phyloP scores from a whole-genome alignment of 2,888 invertebrate species.

The Chymomyza caudatula region DNA sequence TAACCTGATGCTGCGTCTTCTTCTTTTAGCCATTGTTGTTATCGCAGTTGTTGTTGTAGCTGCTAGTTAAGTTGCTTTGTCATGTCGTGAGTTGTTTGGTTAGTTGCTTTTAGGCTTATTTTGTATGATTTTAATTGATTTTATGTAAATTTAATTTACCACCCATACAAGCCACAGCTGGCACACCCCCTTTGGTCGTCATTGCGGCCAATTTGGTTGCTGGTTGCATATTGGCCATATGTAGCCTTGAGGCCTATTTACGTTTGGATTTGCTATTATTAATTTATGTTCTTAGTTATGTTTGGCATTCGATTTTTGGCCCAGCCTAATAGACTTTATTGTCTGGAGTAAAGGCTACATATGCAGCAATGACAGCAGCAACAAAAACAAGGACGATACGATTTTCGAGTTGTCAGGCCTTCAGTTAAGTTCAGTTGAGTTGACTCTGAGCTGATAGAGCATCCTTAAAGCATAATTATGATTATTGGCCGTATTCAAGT shows the following conservation, averaged over 20 bases:
- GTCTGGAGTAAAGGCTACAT: background rate
- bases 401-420: background rate
- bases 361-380: background rate
- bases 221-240: background rate
- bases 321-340: background rate
- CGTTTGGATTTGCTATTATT: conserved; percentile 37
- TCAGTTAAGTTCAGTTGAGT: background rate
- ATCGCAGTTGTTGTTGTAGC: background rate
- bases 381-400: background rate
- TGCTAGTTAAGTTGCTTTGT: background rate
- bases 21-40: background rate
- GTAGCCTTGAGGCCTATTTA: background rate
- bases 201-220: background rate
- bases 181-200: background rate
- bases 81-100: conserved; percentile 14
- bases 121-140: conserved; percentile 59
- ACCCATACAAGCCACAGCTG: conserved; percentile 11
- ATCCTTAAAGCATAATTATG: conserved; percentile 39
- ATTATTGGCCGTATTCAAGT: conserved; percentile 29
- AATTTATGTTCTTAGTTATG: conserved; percentile 51
- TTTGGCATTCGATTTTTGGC: conserved; percentile 8
- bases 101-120: conserved; percentile 23
- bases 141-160: conserved; percentile 63
- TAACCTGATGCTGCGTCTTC: background rate
- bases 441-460: background rate